Evolutionary conservation across 2,113 vertebrate species (phyloP).

Genomic region (Brachirus orientalis): DNA sequence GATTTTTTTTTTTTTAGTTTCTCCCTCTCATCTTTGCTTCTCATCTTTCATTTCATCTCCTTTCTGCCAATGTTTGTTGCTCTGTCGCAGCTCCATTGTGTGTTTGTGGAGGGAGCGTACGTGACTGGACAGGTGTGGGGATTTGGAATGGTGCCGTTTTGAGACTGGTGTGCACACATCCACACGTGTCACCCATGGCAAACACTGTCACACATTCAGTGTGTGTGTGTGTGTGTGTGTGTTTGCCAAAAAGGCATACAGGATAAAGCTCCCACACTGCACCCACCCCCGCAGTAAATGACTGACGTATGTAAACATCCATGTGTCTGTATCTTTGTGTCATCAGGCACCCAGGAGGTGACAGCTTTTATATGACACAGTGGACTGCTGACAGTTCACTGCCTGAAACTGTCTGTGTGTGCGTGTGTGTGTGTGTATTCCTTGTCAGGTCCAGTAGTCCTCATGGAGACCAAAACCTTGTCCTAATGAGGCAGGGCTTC

Average conservation of each 20-base stretch:
- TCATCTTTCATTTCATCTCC: neutral
- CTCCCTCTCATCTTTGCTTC: neutral
- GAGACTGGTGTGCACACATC: neutral
- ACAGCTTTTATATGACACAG: slow-evolving; percentile 62
- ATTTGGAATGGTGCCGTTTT: slow-evolving; percentile 28
- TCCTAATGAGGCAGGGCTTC: too few species aligned
- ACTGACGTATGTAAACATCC: slow-evolving; percentile 56
- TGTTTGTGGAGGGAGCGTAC: slow-evolving; percentile 14
- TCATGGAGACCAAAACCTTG: too few species aligned
- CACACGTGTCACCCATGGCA: slow-evolving; percentile 4
- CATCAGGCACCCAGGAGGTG: slow-evolving; percentile 54
- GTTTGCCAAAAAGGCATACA: slow-evolving; percentile 36
- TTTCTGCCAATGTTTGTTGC: neutral
- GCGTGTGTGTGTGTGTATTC: neutral
- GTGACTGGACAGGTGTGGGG: slow-evolving; percentile 6
- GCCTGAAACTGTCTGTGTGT: slow-evolving; percentile 36
- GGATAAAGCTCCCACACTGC: slow-evolving; percentile 27
- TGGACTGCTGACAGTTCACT: slow-evolving; percentile 63
- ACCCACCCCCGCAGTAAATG: slow-evolving; percentile 22
- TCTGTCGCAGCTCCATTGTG: slow-evolving; percentile 4
- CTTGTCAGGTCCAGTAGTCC: too few species aligned
- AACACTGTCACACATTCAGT: slow-evolving; percentile 28
- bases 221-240: slow-evolving; percentile 4
- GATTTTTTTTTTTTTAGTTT: slow-evolving; percentile 28
- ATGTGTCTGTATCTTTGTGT: slow-evolving; percentile 37